Conservation (phyloP, 2,888 invertebrate species). For the Drosophila antonietae region DNA sequence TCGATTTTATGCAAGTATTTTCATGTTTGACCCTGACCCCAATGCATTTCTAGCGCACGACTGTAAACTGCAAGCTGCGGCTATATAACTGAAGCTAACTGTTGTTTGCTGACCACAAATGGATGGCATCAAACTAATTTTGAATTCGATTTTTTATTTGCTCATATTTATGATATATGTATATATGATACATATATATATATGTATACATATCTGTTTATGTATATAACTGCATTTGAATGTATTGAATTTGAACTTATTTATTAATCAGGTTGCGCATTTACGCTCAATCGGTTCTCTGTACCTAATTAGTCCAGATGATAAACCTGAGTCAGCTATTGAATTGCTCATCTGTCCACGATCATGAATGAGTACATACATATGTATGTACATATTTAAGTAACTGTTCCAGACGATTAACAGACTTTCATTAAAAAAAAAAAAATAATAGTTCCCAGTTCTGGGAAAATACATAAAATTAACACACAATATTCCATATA, state of each 20-base stretch:
- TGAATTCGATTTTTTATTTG: background rate
- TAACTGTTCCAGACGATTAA: background rate
- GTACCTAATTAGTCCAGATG: background rate
- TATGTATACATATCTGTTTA: background rate
- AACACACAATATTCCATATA: no score
- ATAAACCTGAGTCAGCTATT: background rate
- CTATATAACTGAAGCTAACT: background rate
- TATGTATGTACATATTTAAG: background rate
- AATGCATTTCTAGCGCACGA: constrained; percentile 14
- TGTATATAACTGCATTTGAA: background rate
- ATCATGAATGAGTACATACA: no score
- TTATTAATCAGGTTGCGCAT: background rate
- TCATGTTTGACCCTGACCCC: constrained; percentile 37
- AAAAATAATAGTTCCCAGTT: no score
- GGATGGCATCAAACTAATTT: constrained; percentile 6
- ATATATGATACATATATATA: no score
- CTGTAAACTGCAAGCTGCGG: background rate
- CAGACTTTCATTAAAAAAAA: no score
- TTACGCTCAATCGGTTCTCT: background rate
- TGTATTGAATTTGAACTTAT: background rate
- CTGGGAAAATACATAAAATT: no score
- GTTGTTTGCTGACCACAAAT: background rate
- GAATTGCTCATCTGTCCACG: background rate
- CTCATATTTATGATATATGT: background rate
- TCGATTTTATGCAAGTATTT: constrained; percentile 37